Percentiles rank a stretch among this genome's conserved stretches.
Evolutionary conservation across 2,797 vertebrate species (phyloP).

Genomic region (Channallabes apus): DNA sequence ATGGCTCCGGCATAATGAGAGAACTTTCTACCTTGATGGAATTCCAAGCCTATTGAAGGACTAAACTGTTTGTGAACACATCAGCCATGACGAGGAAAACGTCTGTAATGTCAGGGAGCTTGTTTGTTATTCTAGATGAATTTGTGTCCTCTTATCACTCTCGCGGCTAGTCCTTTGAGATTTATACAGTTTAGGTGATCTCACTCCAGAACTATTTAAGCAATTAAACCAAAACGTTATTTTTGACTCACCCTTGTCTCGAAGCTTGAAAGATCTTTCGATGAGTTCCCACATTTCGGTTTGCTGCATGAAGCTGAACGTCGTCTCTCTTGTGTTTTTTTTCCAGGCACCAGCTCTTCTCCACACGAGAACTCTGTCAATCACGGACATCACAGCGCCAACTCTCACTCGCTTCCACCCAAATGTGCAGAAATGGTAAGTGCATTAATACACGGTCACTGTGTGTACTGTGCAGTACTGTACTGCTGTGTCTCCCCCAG

Average conservation of each 20-base stretch:
- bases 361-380: slow-evolving; percentile 97
- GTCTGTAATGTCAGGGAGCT: background rate
- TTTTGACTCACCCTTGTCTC: background rate
- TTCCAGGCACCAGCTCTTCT: slow-evolving; percentile 94
- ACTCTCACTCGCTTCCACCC: slow-evolving; percentile 90
- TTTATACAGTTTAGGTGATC: background rate
- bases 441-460: slow-evolving; percentile 33
- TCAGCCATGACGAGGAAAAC: background rate
- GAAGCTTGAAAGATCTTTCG: background rate
- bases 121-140: background rate
- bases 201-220: background rate
- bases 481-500: no score
- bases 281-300: background rate
- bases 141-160: background rate
- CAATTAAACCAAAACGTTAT: background rate
- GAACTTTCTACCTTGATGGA: no score
- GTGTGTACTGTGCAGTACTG: no score
- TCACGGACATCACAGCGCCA: slow-evolving; percentile 91
- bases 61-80: background rate
- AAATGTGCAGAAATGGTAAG: slow-evolving; percentile 95
- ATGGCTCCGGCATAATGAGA: no score
- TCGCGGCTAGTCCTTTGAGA: background rate
- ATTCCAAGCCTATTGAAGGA: no score
- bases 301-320: no score
- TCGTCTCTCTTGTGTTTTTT: slow-evolving; percentile 45